A percentile compares a stretch with the other conserved stretches of the same genome.
Conservation (phyloP, 2,888 invertebrate species). For the Callosobruchus maculatus region DNA sequence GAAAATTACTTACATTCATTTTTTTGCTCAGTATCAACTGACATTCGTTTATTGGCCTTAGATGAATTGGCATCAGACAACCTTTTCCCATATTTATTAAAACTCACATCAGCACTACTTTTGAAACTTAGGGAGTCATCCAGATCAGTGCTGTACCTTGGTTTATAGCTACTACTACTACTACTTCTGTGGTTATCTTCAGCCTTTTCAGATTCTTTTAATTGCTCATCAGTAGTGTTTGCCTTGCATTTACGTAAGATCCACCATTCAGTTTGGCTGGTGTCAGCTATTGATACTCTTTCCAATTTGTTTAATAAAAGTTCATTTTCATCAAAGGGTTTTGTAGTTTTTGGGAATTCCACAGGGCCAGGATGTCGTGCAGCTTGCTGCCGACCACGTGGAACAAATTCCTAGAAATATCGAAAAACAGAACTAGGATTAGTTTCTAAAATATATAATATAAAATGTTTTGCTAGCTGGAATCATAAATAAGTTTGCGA, state of each 20-base stretch:
- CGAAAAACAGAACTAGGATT: background rate
- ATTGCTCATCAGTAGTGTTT: constrained; percentile 6
- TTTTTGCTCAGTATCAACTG: constrained; percentile 19
- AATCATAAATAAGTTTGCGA: too few species aligned
- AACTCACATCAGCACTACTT: constrained; percentile 30
- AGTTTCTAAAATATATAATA: too few species aligned
- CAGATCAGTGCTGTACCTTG: constrained; percentile 26
- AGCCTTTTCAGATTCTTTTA: constrained; percentile 14
- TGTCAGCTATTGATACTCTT: constrained; percentile 71
- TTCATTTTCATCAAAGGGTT: constrained; percentile 42
- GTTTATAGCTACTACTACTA: constrained; percentile 19
- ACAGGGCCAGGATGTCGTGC: constrained; percentile 72
- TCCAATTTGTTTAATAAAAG: constrained; percentile 68
- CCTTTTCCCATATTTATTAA: constrained; percentile 33
- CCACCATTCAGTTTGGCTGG: constrained; percentile 55
- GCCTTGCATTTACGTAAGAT: constrained; percentile 57
- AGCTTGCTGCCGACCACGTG: constrained; percentile 80
- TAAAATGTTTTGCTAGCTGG: too few species aligned
- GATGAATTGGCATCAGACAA: constrained; percentile 35
- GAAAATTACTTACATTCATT: constrained; percentile 14
- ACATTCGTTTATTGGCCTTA: constrained; percentile 27
- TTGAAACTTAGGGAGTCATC: constrained; percentile 38
- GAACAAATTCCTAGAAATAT: constrained; percentile 76
- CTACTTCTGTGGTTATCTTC: constrained; percentile 19
- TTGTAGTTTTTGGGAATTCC: constrained; percentile 41